phyloP scores from a whole-genome alignment of 2,797 vertebrate species.

The Falco peregrinus region DNA sequence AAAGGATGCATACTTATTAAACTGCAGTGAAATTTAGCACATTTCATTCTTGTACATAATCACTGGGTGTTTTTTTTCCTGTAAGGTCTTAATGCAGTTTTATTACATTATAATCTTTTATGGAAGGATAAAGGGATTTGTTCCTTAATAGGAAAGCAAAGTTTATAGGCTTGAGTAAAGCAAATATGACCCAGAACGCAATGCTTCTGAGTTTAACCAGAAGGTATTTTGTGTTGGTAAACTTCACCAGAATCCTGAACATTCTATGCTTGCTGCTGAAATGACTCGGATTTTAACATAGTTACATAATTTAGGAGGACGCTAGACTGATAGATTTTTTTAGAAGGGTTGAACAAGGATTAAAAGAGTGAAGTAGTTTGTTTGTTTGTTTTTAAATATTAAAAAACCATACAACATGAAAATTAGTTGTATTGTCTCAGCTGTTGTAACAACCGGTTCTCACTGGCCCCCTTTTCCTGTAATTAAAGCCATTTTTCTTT shows the following conservation, averaged over 20 bases:
- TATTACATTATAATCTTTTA: slow-evolving; percentile 26
- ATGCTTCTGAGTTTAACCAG: not conserved
- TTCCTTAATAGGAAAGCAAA: slow-evolving; percentile 22
- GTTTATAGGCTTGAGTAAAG: slow-evolving; percentile 14
- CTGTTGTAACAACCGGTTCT: slow-evolving; percentile 29
- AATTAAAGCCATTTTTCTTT: slow-evolving; percentile 60
- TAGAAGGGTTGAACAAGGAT: not conserved
- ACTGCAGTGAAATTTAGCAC: not conserved
- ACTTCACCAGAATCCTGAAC: not conserved
- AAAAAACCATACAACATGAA: not conserved
- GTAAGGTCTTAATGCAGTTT: not conserved
- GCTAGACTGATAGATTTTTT: not conserved
- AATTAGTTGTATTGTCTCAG: not conserved
- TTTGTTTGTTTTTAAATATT: not conserved
- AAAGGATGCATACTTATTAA: not conserved
- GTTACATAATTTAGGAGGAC: not conserved
- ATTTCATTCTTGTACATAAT: slow-evolving; percentile 1
- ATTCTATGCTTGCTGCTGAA: not conserved
- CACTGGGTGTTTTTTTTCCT: not conserved
- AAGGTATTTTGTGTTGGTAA: slow-evolving; percentile 19
- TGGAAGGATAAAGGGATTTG: slow-evolving; percentile 27
- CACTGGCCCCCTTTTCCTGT: slow-evolving; percentile 54
- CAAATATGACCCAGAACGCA: not conserved
- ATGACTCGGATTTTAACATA: not conserved
- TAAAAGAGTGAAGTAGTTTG: not conserved